A percentile compares a stretch with the other conserved stretches of the same genome.
phyloP scores from a whole-genome alignment of 2,113 vertebrate genomes.

The Triplophysa siluroides region DNA sequence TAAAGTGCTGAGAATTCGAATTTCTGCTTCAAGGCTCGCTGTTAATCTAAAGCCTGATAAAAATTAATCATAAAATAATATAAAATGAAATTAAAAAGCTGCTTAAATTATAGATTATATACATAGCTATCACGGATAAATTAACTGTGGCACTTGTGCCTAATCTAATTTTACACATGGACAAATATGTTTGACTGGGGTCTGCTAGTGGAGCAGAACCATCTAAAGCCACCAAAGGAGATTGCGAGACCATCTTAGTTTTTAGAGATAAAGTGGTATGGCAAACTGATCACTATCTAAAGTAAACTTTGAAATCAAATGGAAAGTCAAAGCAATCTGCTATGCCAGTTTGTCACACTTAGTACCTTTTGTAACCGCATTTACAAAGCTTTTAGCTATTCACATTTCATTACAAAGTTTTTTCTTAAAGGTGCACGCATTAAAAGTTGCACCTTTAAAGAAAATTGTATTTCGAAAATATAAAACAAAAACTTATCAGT shows the following conservation, averaged over 20 bases:
- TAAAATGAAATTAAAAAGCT: conserved; percentile 59
- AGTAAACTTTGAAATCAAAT: not conserved
- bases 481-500: too few relatives aligned
- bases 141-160: conserved; percentile 56
- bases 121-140: conserved; percentile 57
- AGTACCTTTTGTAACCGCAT: too few relatives aligned
- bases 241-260: not conserved
- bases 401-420: too few relatives aligned
- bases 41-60: conserved; percentile 57
- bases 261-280: not conserved
- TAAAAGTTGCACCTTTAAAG: too few relatives aligned
- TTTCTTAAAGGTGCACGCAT: too few relatives aligned
- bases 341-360: not conserved
- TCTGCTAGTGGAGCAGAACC: conserved; percentile 27
- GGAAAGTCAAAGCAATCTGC: not conserved
- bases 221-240: conserved; percentile 9
- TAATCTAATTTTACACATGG: conserved; percentile 64
- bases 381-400: too few relatives aligned
- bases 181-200: conserved; percentile 55
- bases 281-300: not conserved
- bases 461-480: too few relatives aligned
- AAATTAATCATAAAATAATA: conserved; percentile 65
- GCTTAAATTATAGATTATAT: conserved; percentile 60
- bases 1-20: conserved; percentile 58
- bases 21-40: conserved; percentile 56